These are phyloP conservation scores for Drosophila barbarae DNA, from an alignment of 2,888 invertebrate species.

Conservation along the genomic window DNA sequence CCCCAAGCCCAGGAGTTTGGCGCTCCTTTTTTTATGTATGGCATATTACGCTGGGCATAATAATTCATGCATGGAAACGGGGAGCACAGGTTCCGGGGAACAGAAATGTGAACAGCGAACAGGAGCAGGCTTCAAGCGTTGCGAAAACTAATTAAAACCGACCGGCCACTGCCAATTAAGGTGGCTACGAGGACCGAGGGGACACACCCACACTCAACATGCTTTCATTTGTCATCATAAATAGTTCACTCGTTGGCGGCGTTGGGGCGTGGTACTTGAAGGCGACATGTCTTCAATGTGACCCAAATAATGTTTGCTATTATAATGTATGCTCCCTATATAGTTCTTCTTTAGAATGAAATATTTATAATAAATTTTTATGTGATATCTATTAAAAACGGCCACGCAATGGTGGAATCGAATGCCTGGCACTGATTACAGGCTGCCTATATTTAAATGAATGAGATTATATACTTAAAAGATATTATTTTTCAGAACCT, in stretches of 20 bases:
- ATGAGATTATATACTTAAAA: no score
- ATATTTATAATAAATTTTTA: no score
- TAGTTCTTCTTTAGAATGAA: neutral
- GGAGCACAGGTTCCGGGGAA: neutral
- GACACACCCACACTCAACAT: conserved; percentile 41
- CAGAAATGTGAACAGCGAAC: conserved; percentile 6
- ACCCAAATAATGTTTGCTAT: conserved; percentile 99
- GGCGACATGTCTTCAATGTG: conserved; percentile 80
- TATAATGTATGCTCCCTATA: conserved; percentile 84
- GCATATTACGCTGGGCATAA: conserved; percentile 62
- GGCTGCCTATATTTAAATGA: no score
- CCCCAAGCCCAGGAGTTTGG: conserved; percentile 33
- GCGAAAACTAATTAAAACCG: conserved; percentile 74
- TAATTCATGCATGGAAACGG: conserved; percentile 62
- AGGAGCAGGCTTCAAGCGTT: conserved; percentile 61
- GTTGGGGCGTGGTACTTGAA: conserved; percentile 43
- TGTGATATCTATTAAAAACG: no score
- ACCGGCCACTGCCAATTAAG: conserved; percentile 72
- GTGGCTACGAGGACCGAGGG: conserved; percentile 48
- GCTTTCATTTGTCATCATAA: conserved; percentile 48
- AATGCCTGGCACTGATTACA: no score
- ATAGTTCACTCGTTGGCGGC: conserved; percentile 36
- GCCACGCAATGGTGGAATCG: no score
- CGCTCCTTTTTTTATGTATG: conserved; percentile 49
- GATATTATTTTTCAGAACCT: no score